phyloP scores from a whole-genome alignment of 2,797 vertebrate species.

The Lerista edwardsae region DNA sequence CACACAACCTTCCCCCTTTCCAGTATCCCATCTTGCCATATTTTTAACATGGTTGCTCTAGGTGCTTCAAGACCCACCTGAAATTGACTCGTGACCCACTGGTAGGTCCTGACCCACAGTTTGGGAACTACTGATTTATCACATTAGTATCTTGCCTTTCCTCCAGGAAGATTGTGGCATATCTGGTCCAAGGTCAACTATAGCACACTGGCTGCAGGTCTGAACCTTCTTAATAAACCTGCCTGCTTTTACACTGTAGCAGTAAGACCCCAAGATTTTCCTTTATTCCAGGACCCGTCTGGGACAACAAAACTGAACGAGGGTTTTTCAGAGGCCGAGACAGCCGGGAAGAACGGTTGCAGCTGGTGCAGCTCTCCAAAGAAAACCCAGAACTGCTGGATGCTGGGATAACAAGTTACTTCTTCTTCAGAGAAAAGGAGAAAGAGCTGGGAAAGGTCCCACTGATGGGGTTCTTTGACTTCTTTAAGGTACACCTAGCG shows the following conservation, averaged over 20 bases:
- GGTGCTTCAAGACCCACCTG: too few relatives aligned
- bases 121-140: too few relatives aligned
- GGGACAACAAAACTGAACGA: slow-evolving; percentile 87
- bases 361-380: slow-evolving; percentile 85
- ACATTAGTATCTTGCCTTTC: neutral
- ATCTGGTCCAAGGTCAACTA: too few relatives aligned
- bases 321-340: slow-evolving; percentile 93
- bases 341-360: slow-evolving; percentile 90
- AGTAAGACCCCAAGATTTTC: slow-evolving; percentile 35
- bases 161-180: neutral
- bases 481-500: slow-evolving; percentile 87
- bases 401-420: slow-evolving; percentile 93
- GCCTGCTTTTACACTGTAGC: neutral
- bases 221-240: neutral
- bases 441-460: slow-evolving; percentile 86
- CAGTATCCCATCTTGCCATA: too few relatives aligned
- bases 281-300: slow-evolving; percentile 81
- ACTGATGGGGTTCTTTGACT: slow-evolving; percentile 93
- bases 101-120: too few relatives aligned
- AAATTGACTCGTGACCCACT: too few relatives aligned
- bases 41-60: too few relatives aligned
- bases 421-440: slow-evolving; percentile 93
- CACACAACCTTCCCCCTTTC: too few relatives aligned
- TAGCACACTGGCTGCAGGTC: too few relatives aligned
- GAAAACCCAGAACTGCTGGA: slow-evolving; percentile 87